Percentiles rank a stretch among this genome's conserved stretches.
Conservation (phyloP, 1,140 invertebrate species). For the Druon quercuslanigerum region DNA sequence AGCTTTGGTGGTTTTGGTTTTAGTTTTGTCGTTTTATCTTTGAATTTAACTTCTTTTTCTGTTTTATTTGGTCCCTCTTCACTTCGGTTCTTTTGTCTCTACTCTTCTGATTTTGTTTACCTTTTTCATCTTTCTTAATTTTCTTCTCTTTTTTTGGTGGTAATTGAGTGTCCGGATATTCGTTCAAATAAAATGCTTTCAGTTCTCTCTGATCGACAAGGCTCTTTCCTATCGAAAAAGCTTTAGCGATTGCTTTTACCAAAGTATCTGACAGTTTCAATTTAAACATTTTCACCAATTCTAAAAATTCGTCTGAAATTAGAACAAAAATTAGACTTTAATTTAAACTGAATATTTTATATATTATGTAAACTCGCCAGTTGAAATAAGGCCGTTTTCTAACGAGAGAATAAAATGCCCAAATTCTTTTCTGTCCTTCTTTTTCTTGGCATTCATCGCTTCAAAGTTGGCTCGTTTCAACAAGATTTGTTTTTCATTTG, state of each 20-base stretch:
- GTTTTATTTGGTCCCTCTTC: not conserved
- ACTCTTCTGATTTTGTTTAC: constrained; percentile 36
- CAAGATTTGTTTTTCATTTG: constrained; percentile 67
- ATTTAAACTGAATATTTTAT: constrained; percentile 39
- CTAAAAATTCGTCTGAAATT: constrained; percentile 60
- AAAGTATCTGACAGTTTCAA: constrained; percentile 69
- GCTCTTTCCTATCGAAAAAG: constrained; percentile 60
- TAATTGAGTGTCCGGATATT: constrained; percentile 67
- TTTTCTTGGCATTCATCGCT: constrained; percentile 69
- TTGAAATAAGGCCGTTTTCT: constrained; percentile 45
- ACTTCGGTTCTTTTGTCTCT: constrained; percentile 32
- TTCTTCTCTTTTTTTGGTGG: constrained; percentile 50
- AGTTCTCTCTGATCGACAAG: constrained; percentile 63
- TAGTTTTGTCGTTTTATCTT: too few species aligned
- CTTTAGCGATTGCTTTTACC: constrained; percentile 59
- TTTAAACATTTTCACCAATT: constrained; percentile 61
- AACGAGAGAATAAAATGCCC: constrained; percentile 65
- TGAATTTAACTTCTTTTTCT: too few species aligned
- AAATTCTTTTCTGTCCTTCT: constrained; percentile 69
- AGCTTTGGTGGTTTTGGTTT: too few species aligned
- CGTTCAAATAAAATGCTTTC: constrained; percentile 64
- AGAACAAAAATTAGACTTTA: constrained; percentile 44
- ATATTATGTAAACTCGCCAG: constrained; percentile 42
- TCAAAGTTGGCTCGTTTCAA: constrained; percentile 72
- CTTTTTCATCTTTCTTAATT: constrained; percentile 44